Evolutionary conservation across 2,797 vertebrate species (phyloP).

Genomic region (Pitangus sulphuratus): DNA sequence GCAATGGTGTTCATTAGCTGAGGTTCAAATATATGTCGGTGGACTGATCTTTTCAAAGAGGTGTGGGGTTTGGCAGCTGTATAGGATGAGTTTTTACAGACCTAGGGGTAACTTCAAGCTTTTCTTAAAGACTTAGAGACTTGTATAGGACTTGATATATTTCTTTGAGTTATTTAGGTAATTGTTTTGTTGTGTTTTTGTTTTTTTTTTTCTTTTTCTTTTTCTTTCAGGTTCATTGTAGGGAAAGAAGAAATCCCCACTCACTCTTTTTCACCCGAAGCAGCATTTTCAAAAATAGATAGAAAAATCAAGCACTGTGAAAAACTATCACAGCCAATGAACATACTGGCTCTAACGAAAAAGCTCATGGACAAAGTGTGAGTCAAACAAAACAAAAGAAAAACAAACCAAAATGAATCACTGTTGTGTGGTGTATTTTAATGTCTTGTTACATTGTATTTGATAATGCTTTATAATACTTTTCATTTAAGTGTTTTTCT

Average conservation of each 20-base stretch:
- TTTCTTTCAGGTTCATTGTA: constrained; percentile 88
- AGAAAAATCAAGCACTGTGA: constrained; percentile 66
- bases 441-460: background rate
- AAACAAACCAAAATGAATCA: accelerated
- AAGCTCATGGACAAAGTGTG: constrained; percentile 90
- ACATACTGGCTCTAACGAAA: constrained; percentile 79
- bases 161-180: background rate
- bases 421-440: background rate
- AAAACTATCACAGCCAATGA: constrained; percentile 62
- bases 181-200: background rate
- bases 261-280: constrained; percentile 82
- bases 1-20: background rate
- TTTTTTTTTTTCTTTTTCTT: background rate
- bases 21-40: background rate
- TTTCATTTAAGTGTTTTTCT: background rate
- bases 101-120: background rate
- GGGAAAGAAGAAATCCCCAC: constrained; percentile 96
- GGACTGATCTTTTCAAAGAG: background rate
- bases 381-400: constrained; percentile 60
- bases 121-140: background rate
- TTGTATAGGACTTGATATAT: background rate
- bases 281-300: constrained; percentile 68
- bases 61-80: background rate
- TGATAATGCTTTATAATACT: background rate
- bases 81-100: background rate